Conservation (phyloP, 2,113 vertebrate genomes). For the Pheucticus melanocephalus region DNA sequence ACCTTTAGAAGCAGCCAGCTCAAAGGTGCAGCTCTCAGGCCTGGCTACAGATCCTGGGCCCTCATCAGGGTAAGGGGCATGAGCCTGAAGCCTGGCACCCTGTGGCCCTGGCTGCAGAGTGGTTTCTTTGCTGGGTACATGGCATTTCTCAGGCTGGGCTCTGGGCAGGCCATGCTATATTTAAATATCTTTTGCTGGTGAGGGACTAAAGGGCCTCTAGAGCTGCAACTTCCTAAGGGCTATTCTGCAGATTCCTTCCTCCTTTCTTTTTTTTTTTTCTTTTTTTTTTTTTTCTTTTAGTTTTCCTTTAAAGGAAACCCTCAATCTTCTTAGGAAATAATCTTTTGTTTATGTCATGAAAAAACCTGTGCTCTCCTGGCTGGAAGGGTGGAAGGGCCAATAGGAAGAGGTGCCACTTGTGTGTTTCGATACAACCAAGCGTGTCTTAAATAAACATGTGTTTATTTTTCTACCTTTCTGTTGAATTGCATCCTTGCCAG, state of each 20-base stretch:
- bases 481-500: constrained; percentile 49
- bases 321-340: constrained; percentile 58
- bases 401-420: constrained; percentile 39
- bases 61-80: neutral
- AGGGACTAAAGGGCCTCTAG: constrained; percentile 28
- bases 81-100: neutral
- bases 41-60: neutral
- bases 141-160: neutral
- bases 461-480: constrained; percentile 70
- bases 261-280: neutral
- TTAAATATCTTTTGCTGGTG: constrained; percentile 36
- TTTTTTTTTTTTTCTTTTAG: neutral
- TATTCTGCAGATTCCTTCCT: constrained; percentile 56
- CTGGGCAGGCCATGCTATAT: constrained; percentile 14
- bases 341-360: constrained; percentile 56
- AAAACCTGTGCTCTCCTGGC: constrained; percentile 26
- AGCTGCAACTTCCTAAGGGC: constrained; percentile 40
- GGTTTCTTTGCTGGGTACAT: neutral
- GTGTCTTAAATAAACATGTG: constrained; percentile 65
- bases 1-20: neutral
- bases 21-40: neutral
- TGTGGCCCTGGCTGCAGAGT: neutral
- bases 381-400: neutral
- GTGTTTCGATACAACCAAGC: neutral
- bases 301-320: constrained; percentile 42